Evolutionary conservation across 2,797 vertebrate genomes (phyloP).

Genomic region (Crax fasciolata): DNA sequence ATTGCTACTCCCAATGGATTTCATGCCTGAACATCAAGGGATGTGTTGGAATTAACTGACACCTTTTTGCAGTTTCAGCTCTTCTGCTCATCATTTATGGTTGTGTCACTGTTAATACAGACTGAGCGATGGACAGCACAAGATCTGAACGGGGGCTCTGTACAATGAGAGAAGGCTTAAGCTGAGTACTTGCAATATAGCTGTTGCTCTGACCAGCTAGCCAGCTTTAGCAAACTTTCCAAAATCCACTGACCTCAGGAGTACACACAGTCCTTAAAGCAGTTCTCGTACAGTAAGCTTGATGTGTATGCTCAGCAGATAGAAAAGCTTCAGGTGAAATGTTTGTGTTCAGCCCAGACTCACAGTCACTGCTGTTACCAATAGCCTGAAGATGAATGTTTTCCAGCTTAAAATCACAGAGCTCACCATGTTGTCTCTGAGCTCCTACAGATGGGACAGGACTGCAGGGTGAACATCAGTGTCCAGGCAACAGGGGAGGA

Average conservation of each 20-base stretch:
- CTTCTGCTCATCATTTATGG: not conserved
- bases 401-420: not conserved
- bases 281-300: not conserved
- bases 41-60: not conserved
- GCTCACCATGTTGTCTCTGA: not conserved
- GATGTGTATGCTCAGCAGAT: not conserved
- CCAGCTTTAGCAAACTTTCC: not conserved
- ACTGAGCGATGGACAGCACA: not conserved
- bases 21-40: not conserved
- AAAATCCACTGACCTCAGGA: not conserved
- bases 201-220: not conserved
- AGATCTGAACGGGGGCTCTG: not conserved
- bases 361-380: not conserved
- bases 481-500: not conserved
- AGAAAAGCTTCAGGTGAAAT: not conserved
- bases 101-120: not conserved
- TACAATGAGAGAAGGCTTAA: not conserved
- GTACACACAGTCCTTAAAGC: not conserved
- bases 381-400: not conserved
- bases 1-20: not conserved
- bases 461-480: not conserved
- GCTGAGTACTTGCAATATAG: not conserved
- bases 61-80: not conserved
- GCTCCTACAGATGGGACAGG: not conserved
- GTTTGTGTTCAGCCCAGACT: not conserved